Base-by-base conservation (phyloP, 2,797 vertebrate species). In the Sternotherus odoratus region DNA sequence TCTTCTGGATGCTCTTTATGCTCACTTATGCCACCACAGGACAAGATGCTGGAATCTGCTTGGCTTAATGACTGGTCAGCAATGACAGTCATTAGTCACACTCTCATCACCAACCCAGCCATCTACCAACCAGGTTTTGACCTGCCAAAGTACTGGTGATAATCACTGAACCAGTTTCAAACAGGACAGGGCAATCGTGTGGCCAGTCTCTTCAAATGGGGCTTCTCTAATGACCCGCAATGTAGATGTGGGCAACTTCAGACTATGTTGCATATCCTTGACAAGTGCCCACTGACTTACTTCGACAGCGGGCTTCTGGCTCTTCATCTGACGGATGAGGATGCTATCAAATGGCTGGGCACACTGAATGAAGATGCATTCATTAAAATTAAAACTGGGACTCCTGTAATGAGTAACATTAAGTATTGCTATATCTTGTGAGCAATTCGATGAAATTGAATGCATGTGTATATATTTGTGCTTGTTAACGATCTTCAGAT, bases 391-490 rank as follows among this genome's bases (percentile, higher is more conserved):
- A 83, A 90, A 78, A 51, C 21, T 50, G n/a, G 6, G 43, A 19
- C 72, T 84, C 94, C 83, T 43, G 74, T 17, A 2, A 77, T 39
- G 48, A 75, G 30, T 85, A 85, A 23, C 8, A 43, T 6, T 19
- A 16, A 51, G 4, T n/a, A 49, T 26, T 36, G 11, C 5, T 60
- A 33, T 28, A 23, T 83, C 50, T 85, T n/a, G 5, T 77, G 48
- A 78, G 53, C 26, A 66, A 56, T 15, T 57, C 91, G 9, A 50
- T 82, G 60, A 83, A 81, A 57, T 33, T 82, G 72, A 89, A 43
- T 48, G 11, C 0, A 0, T 36, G 8, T 36, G 8, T 63, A 15
- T 16, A 72, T 82, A 10, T 78, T 12, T 90, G 17, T n/a, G 9
- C 48, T 2, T 57, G 39, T 57, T 13, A 80, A 86, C 8, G 80